Evolutionary conservation across 2,888 invertebrate species (phyloP), one percentile per base, ranked within the genome.

Genomic region (Dendrolimus pini): DNA sequence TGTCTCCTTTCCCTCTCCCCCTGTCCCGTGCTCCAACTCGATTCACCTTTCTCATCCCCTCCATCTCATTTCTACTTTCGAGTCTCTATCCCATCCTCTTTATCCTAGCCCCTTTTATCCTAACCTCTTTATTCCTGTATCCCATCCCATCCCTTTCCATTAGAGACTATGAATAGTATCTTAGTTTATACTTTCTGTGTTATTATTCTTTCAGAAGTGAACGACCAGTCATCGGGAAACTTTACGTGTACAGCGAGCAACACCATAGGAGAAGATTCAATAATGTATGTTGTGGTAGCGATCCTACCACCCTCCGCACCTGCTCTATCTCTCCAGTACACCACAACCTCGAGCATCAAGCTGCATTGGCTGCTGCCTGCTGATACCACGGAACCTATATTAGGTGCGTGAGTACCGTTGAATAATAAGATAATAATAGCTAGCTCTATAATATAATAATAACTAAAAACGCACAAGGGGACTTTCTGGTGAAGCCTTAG

Each of bases 201-300:
- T 30, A 30, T 30, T 30, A 3, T 30, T 30, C 30, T 30, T 30
- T 30, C 79, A 95, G 95, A 94, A 76, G 92, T 95, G 53, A 95
- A 95, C 77, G 93, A 93, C 64, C 94, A 94, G 56, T 92, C 95
- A 6, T 94, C 94, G 7, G 96, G 96, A 63, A 96, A 96, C 91
- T 96, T 95, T 83, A 94, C 95, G 1, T 96, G 96, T 74, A 93
- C 94, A 8, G 95, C 95, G 18, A 95, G 94, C 74, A 97, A 97
- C 89, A 92, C 94, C 42, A 94, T 95, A 70, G 97, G 97, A 12
- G 94, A 94, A 69, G 97, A 97, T 82, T 94, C 95, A 64, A 94
- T 97, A 61, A 93, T 94, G 58, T 96, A 96, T 81, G 92, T 93
- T 54, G 92, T 97, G 64, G 91, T 93, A 57, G 96, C 96, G 0